Evolutionary conservation across 2,113 vertebrate species (phyloP).

Genomic region (Phodopus roborovskii): DNA sequence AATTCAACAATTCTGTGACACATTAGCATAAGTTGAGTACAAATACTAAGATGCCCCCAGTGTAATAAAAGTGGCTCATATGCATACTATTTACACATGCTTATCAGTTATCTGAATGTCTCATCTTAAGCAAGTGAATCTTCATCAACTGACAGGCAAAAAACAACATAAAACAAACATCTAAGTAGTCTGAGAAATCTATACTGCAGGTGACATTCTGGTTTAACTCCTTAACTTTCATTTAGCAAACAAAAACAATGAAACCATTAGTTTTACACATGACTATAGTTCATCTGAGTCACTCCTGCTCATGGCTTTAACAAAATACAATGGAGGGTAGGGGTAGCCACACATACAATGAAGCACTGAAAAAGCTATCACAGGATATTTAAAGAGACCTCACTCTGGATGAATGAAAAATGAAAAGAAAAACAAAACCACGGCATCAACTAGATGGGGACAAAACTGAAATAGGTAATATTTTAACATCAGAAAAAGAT

Average conservation of each 20-base stretch:
- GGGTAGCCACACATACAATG: neutral
- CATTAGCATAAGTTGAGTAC: conserved; percentile 20
- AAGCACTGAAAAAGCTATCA: conserved; percentile 11
- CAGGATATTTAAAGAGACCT: conserved; percentile 39
- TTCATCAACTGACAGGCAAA: conserved; percentile 36
- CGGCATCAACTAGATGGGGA: neutral
- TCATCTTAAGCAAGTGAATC: conserved; percentile 35
- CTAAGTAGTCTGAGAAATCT: conserved; percentile 41
- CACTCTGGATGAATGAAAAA: conserved; percentile 32
- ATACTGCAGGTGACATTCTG: conserved; percentile 12
- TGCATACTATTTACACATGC: neutral
- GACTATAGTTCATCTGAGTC: conserved; percentile 28
- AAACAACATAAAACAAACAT: neutral
- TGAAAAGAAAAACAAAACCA: neutral
- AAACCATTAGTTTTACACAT: conserved; percentile 45
- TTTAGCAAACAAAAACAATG: conserved; percentile 49
- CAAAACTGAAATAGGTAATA: neutral
- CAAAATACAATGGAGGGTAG: neutral
- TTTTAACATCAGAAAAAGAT: conserved; percentile 44
- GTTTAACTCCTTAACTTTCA: conserved; percentile 31
- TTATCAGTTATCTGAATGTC: conserved; percentile 38
- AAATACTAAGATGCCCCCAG: neutral
- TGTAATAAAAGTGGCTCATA: conserved; percentile 43
- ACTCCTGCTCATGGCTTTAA: conserved; percentile 10
- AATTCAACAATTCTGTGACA: conserved; percentile 57